Evolutionary conservation across 2,888 invertebrate genomes (phyloP).

Genomic region (Clitarchus hookeri): DNA sequence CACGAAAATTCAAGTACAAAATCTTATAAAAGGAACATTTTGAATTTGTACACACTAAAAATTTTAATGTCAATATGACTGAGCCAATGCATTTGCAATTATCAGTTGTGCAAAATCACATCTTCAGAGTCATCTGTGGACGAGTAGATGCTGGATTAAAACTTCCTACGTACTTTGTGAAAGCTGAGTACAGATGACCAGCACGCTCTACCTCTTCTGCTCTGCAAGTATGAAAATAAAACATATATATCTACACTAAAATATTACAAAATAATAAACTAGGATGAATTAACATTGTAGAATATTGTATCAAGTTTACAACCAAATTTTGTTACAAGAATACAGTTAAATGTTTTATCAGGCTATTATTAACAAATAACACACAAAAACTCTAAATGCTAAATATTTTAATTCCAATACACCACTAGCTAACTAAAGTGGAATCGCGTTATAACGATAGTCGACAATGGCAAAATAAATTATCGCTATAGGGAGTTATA

Average conservation of each 20-base stretch:
- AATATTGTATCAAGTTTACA: too few species aligned
- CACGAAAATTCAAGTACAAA: background rate
- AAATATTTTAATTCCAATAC: too few species aligned
- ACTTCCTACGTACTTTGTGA: slow-evolving; percentile 50
- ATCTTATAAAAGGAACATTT: background rate
- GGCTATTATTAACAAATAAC: too few species aligned
- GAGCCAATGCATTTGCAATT: background rate
- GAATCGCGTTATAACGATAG: too few species aligned
- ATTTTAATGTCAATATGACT: background rate
- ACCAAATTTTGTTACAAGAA: too few species aligned
- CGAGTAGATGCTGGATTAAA: slow-evolving; percentile 29
- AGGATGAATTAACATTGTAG: too few species aligned
- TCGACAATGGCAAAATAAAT: too few species aligned
- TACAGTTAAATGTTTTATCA: too few species aligned
- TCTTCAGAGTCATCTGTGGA: slow-evolving; percentile 24
- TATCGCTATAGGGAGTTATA: too few species aligned
- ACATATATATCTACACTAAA: background rate
- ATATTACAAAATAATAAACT: too few species aligned
- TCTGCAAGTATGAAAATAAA: slow-evolving; percentile 40
- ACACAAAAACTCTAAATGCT: too few species aligned
- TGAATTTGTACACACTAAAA: background rate
- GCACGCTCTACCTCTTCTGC: slow-evolving; percentile 52
- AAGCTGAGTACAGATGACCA: slow-evolving; percentile 51
- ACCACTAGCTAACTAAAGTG: too few species aligned
- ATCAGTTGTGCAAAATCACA: background rate